phyloP scores from a whole-genome alignment of 1,140 invertebrate species.

The Chrysopa pallens region DNA sequence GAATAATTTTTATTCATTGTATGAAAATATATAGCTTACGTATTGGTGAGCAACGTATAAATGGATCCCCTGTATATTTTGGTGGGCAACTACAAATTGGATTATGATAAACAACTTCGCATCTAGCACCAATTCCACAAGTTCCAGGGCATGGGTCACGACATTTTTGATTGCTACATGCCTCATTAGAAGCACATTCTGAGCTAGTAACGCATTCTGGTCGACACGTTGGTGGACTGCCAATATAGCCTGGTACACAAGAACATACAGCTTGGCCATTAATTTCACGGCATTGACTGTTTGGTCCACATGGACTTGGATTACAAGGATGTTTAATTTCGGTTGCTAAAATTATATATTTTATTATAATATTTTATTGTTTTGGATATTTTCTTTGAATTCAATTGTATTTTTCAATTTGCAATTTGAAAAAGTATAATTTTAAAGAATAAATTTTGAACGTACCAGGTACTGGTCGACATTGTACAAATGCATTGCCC shows the following conservation, averaged over 20 bases:
- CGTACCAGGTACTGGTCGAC: conserved; percentile 23
- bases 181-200: conserved; percentile 35
- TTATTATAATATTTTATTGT: neutral
- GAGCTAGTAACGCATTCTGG: conserved; percentile 32
- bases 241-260: conserved; percentile 32
- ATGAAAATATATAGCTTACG: conserved; percentile 7
- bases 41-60: conserved; percentile 24
- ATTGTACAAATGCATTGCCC: conserved; percentile 50
- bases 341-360: conserved; percentile 21
- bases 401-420: conserved; percentile 1
- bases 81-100: conserved; percentile 33
- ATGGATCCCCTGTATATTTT: conserved; percentile 35
- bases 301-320: conserved; percentile 54
- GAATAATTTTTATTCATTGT: neutral
- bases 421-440: conserved; percentile 3
- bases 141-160: conserved; percentile 37
- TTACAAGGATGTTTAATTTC: conserved; percentile 34
- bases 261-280: conserved; percentile 31
- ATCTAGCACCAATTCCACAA: conserved; percentile 38
- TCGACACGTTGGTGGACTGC: conserved; percentile 29
- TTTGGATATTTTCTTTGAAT: neutral
- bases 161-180: conserved; percentile 35
- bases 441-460: conserved; percentile 11
- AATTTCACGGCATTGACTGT: conserved; percentile 36
- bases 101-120: conserved; percentile 35